phyloP scores from a whole-genome alignment of 2,113 vertebrate species.

The Prionailurus bengalensis region DNA sequence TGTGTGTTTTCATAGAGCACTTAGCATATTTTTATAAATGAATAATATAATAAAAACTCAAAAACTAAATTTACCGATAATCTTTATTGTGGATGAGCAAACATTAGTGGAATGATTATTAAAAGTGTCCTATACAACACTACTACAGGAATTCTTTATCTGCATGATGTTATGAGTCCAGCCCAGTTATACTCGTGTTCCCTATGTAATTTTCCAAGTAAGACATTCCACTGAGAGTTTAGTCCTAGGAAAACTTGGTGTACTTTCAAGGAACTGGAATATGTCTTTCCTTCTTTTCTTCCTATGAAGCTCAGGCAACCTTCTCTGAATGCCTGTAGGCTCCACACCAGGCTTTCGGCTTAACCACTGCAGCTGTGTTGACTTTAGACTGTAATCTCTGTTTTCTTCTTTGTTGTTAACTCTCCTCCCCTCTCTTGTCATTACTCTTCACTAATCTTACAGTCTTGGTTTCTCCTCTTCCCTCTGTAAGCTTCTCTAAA shows the following conservation, averaged over 20 bases:
- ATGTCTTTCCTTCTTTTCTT: not conserved
- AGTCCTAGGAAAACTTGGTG: not conserved
- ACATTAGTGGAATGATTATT: not conserved
- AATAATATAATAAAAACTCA: constrained; percentile 16
- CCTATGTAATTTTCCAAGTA: not conserved
- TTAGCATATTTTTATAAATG: not conserved
- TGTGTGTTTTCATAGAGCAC: not conserved
- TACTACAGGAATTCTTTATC: not conserved
- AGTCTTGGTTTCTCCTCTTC: not conserved
- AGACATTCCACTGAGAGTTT: not conserved
- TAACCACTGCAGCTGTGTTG: constrained; percentile 66
- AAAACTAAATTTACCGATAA: constrained; percentile 15
- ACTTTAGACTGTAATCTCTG: constrained; percentile 31
- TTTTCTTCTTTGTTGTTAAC: constrained; percentile 47
- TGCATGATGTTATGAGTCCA: not conserved
- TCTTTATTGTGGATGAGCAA: not conserved
- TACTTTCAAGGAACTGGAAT: not conserved
- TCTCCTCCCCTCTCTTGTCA: not conserved
- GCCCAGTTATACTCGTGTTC: not conserved
- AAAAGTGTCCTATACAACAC: not conserved
- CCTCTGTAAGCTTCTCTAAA: not conserved
- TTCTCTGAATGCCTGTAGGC: not conserved
- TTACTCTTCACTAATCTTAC: constrained; percentile 2
- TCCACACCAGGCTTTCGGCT: not conserved
- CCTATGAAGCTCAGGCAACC: not conserved